Evolutionary conservation across 2,888 invertebrate species (phyloP).

Genomic region (Drosophila borborema): DNA sequence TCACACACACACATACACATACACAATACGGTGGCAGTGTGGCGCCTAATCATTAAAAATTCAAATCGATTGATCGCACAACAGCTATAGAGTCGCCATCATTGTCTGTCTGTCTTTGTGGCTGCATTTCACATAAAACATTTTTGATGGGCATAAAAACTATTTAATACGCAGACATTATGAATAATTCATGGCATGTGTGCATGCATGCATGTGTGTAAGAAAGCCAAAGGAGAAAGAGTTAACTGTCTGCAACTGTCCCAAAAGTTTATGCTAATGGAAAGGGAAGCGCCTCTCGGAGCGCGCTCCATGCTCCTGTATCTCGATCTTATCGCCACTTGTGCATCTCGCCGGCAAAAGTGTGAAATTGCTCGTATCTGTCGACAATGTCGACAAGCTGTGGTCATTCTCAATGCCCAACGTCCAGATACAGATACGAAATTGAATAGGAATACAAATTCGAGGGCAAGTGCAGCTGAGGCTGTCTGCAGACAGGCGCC

Average conservation of each 20-base stretch:
- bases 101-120: conserved; percentile 29
- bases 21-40: conserved; percentile 69
- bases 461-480: conserved; percentile 23
- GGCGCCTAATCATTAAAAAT: conserved; percentile 83
- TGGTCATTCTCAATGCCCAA: conserved; percentile 77
- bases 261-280: conserved; percentile 76
- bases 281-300: conserved; percentile 6
- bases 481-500: conserved; percentile 75
- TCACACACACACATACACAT: conserved; percentile 1
- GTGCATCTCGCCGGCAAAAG: conserved; percentile 66
- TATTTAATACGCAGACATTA: conserved; percentile 72
- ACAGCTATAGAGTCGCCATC: conserved; percentile 22
- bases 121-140: conserved; percentile 71
- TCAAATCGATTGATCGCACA: conserved; percentile 76
- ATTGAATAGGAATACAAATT: conserved; percentile 15
- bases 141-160: conserved; percentile 77
- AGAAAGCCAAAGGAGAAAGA: conserved; percentile 22
- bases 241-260: conserved; percentile 31
- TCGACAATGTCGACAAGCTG: conserved; percentile 73
- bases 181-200: conserved; percentile 77
- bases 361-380: conserved; percentile 83
- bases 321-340: conserved; percentile 59
- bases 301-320: not conserved
- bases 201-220: conserved; percentile 25
- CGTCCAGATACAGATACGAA: conserved; percentile 34